Percentiles rank a stretch among this genome's conserved stretches.
Conservation (phyloP, 2,113 vertebrate genomes). For the Rhinoderma darwinii region DNA sequence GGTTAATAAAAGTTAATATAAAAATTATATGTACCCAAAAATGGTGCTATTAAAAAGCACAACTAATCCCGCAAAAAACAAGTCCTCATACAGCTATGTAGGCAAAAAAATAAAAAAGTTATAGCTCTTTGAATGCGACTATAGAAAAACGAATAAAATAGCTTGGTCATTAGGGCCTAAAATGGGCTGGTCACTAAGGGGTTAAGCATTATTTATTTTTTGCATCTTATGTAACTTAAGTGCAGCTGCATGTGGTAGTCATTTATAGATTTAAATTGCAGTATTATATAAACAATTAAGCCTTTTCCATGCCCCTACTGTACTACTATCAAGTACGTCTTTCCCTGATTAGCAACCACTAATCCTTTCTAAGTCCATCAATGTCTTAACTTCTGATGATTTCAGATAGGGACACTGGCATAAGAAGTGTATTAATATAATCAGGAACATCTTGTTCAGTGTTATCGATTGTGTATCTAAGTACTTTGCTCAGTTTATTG, state of each 20-base stretch:
- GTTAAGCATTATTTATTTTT: neutral
- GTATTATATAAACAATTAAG: neutral
- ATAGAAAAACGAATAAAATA: no score
- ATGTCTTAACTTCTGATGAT: slow-evolving; percentile 33
- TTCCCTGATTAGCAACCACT: slow-evolving; percentile 31
- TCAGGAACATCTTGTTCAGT: neutral
- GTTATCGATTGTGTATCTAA: neutral
- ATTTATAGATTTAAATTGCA: neutral
- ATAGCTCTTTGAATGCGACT: no score
- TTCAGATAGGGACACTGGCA: neutral
- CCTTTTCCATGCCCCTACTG: neutral
- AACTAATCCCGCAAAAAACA: no score
- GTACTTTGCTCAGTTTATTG: neutral
- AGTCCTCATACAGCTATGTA: no score
- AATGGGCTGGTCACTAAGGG: no score
- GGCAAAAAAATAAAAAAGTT: no score
- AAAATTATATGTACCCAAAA: no score
- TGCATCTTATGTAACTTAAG: neutral
- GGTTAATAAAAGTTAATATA: no score
- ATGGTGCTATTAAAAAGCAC: no score
- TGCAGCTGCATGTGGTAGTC: neutral
- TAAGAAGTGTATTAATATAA: neutral
- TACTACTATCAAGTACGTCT: slow-evolving; percentile 24
- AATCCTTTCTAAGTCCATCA: slow-evolving; percentile 41
- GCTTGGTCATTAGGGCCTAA: no score